Base-by-base conservation (phyloP, 2,888 invertebrate species). In the Drosophila meridionalis region DNA sequence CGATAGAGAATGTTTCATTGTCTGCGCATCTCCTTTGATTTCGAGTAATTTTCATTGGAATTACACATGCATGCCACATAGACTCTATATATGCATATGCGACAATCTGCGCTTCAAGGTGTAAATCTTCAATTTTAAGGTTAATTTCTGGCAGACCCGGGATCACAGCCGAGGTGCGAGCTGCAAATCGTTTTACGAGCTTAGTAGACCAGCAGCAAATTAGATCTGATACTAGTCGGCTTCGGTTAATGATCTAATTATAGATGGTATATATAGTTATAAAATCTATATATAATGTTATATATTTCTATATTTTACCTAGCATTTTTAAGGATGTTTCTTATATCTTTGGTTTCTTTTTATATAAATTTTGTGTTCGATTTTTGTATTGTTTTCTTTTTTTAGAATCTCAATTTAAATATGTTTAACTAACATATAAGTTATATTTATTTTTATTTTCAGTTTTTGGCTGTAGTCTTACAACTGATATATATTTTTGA, bases 61-160 rank as follows among this genome's bases (percentile, higher is more conserved):
- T 58, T 60, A 47, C 32, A 55, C 40, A 55, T 40, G 1, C 34
- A 53, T 68, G 56, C 43, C 48, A 47, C 12, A 30, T 32, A 50
- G 30, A 32, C 7, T 9, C 50, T 14, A 12, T 38, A 38, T 28
- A 55, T 8, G 14, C 57, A 45, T 50, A 34, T 26, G 34, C 30
- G 47, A 9, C 65, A 30, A 45, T 38, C 63, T 63, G 34, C 14
- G 42, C 45, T 59, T 7, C 38, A 9, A 89, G 90, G 90, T 89
- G 90, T 90, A 84, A 90, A 91, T 86, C 83, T 78, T 80, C 74
- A 91, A 91, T 87, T 90, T 89, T 61, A 72, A 87, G 71, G 87
- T 90, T 91, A 90, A 88, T 88, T 82, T 80, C 53, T 28, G 59
- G 61, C 20, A 34, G 32, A 57, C 20, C 20, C 9, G 11, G 47